Base-by-base conservation (phyloP, 1,140 invertebrate genomes). In the Dreissena rostriformis region DNA sequence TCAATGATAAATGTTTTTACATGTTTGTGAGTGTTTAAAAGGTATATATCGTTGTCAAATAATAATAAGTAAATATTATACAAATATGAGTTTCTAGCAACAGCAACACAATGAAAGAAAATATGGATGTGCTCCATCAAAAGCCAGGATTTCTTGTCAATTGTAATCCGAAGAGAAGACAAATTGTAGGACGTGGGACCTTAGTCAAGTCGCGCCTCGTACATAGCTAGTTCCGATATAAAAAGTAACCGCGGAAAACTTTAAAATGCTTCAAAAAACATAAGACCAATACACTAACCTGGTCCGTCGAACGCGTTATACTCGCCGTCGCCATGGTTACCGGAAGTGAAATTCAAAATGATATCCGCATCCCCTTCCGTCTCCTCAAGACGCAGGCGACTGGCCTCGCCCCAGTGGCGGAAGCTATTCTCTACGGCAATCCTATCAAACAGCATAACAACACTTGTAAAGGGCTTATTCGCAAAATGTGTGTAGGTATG, bases 301-400 rank as follows among this genome's bases (percentile, higher is more conserved):
- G 74, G n/a, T 12, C 74, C 74, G 22, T 76, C 74, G 52, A 76
- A 76, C 2, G 74, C 57, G 29, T 76, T 75, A n/a, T 19, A 19
- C 11, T 52, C 12, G 19, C 57, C 57, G 66, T 76, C 74, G 1
- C 74, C 74, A 76, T 76, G 74, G 29, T 63, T 19, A 65, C 74
- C 74, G 24, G 74, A 65, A 7, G 17, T 39, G 66, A 76, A 76
- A 51, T 39, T n/a, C 49, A 76, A 51, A 28, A 29, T 14, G 5
- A 76, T 66, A 49, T 76, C 57, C 39, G 74, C 57, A 14, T 52
- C 52, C 17, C 52, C 74, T 12, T 76, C 51, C n/a, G 12, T 65
- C 39, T 76, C 74, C 5, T 65, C 22, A 22, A 76, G 66, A 22
- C 15, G 55, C 24, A 76, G n/a, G 6, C 29, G 26, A 22, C 74